A percentile compares a stretch with the other conserved stretches of the same genome.
phyloP scores from a whole-genome alignment of 2,113 vertebrate species.

The Phyllostomus discolor region DNA sequence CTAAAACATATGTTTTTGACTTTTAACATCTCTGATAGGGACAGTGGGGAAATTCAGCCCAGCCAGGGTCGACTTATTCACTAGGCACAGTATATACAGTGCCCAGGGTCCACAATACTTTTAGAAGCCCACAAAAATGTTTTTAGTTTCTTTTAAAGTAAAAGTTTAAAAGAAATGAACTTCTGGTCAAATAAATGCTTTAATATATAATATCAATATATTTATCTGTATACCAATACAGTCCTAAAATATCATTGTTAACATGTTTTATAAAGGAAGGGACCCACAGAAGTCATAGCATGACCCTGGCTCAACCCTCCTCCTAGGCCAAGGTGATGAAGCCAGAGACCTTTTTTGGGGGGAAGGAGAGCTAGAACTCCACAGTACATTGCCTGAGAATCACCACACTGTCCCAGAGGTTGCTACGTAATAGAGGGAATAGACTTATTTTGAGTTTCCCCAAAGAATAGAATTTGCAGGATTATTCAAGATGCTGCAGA shows the following conservation, averaged over 20 bases:
- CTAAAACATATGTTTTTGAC: not conserved
- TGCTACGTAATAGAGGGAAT: not conserved
- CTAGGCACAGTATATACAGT: not conserved
- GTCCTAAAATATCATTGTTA: not conserved
- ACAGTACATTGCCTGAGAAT: not conserved
- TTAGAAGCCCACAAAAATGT: not conserved
- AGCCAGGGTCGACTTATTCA: not conserved
- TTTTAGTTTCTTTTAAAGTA: slow-evolving; percentile 5
- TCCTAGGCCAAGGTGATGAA: not conserved
- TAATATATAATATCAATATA: not conserved
- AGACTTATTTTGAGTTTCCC: not conserved
- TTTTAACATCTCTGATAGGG: not conserved
- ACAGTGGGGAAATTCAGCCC: not conserved
- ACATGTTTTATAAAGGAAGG: not conserved
- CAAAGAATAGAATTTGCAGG: not conserved
- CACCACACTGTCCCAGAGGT: not conserved
- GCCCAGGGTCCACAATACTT: not conserved
- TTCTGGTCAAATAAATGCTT: not conserved
- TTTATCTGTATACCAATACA: not conserved
- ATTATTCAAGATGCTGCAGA: not conserved
- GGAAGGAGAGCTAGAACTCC: not conserved
- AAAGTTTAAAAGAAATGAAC: not conserved
- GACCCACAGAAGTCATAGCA: not conserved
- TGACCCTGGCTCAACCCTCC: not conserved
- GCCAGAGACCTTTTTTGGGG: not conserved